These are phyloP conservation scores for Dicranocentrus wangi DNA, from an alignment of 2,888 invertebrate genomes.

Conservation along the genomic window DNA sequence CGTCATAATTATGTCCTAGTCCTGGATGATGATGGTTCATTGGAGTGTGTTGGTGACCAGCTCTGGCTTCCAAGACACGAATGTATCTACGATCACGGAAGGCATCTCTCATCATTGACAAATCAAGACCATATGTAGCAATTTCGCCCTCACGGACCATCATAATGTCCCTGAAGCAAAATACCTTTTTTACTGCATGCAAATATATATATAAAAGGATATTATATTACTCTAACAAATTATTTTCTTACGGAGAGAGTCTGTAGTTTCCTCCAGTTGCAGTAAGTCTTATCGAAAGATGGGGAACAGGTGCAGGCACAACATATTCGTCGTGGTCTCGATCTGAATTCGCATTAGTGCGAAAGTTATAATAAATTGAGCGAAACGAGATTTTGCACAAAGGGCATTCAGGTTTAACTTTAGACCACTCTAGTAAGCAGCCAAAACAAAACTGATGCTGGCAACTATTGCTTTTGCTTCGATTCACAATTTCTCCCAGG, in stretches of 20 bases:
- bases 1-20: slow-evolving; percentile 33
- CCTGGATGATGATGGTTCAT: slow-evolving; percentile 11
- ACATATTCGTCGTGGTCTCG: slow-evolving; percentile 92
- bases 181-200: not conserved
- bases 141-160: slow-evolving; percentile 29
- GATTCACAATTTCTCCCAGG: slow-evolving; percentile 88
- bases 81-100: slow-evolving; percentile 41
- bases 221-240: no score
- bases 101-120: slow-evolving; percentile 31
- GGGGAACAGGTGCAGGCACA: slow-evolving; percentile 73
- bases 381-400: slow-evolving; percentile 93
- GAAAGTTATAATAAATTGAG: slow-evolving; percentile 93
- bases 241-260: slow-evolving; percentile 65
- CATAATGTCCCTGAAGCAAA: slow-evolving; percentile 61
- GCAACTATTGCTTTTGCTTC: slow-evolving; percentile 93
- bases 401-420: slow-evolving; percentile 94
- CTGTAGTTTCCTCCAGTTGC: slow-evolving; percentile 56
- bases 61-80: slow-evolving; percentile 41
- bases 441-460: slow-evolving; percentile 95
- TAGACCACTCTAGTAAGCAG: slow-evolving; percentile 94
- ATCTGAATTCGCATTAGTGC: slow-evolving; percentile 84
- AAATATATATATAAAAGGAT: no score
- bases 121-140: slow-evolving; percentile 33
- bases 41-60: slow-evolving; percentile 31
- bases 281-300: slow-evolving; percentile 64